Conservation (phyloP, 2,888 invertebrate genomes). For the Eupithecia exiguata region DNA sequence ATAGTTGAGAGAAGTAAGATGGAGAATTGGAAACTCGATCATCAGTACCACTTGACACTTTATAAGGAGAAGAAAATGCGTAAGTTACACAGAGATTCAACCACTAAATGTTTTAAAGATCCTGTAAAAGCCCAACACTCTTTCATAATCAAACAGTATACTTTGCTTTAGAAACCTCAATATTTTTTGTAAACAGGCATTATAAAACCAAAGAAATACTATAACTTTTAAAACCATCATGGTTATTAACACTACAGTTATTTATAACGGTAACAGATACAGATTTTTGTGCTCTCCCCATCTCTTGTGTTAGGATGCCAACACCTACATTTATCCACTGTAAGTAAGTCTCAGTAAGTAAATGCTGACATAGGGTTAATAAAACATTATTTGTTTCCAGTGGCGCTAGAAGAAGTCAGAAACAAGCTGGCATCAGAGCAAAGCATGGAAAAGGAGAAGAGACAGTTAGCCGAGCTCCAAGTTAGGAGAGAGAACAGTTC, state of each 20-base stretch:
- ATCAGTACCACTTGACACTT: slow-evolving; percentile 87
- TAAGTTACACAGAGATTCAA: slow-evolving; percentile 54
- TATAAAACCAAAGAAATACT: no score
- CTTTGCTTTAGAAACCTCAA: no score
- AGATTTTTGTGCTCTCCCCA: no score
- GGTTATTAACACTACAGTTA: no score
- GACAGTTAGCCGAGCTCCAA: slow-evolving; percentile 70
- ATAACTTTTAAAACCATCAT: no score
- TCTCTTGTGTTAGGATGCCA: no score
- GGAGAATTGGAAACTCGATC: slow-evolving; percentile 88
- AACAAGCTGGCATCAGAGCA: slow-evolving; percentile 62
- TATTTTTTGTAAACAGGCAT: no score
- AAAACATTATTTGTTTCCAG: slow-evolving; percentile 53
- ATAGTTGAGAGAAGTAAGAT: slow-evolving; percentile 87
- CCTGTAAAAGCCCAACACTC: background rate
- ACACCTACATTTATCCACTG: no score
- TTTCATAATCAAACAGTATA: background rate
- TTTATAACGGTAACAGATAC: no score
- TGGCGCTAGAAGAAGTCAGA: slow-evolving; percentile 67
- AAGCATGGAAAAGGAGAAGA: slow-evolving; percentile 61
- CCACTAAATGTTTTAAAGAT: background rate
- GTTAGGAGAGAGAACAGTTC: slow-evolving; percentile 66
- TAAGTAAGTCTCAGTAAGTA: no score
- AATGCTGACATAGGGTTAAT: background rate
- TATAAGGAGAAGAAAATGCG: slow-evolving; percentile 89